Base-by-base conservation (phyloP, 2,113 vertebrate genomes). In the Acanthisitta chloris region DNA sequence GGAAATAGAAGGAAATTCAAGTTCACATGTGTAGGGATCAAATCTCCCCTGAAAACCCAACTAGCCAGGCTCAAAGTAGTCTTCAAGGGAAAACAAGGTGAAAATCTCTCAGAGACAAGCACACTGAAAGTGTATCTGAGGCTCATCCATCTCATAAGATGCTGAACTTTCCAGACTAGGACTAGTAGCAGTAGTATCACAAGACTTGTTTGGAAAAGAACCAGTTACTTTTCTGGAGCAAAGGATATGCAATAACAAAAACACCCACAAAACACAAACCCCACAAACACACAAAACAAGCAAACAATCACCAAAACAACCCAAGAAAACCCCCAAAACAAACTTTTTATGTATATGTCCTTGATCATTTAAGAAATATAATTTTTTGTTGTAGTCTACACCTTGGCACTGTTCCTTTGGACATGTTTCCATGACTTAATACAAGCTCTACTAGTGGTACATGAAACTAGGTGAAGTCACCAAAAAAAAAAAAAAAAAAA, bases 1-100 rank as follows among this genome's bases (percentile, higher is more conserved):
- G 48, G 65, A 92, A 96, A 81, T 15, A 21, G 52, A 45, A 96
- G 80, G 69, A 94, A 86, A 89, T 64, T 85, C 66, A 94, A 57
- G 45, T 72, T 95, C 57, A 76, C 36, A 33, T 8, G 57, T 43
- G 24, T 8, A 76, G 31, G 33, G 54, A 31, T 55, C 23, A 72
- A 72, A 23, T 34, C 25, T 64, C 73, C 78, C 59, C 42, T 34
- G 58, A 76, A 52, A 45, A 79, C n/a, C 29, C 61, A 52, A 82
- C 8, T n/a, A 81, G 73, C 3, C 80, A 64, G 1, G 6, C 28
- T 79, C 52, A 79, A 65, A 69, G 25, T 25, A 52, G n/a, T 12
- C 49, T 79, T 19, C n/a, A 16, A 20, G 18, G 36, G 20, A 89
- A 86, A 89, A 69, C 3, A 5, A 88, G 31, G 31, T 52, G 18